Base-by-base conservation (phyloP, 2,888 invertebrate species). In the Lymantria monacha region DNA sequence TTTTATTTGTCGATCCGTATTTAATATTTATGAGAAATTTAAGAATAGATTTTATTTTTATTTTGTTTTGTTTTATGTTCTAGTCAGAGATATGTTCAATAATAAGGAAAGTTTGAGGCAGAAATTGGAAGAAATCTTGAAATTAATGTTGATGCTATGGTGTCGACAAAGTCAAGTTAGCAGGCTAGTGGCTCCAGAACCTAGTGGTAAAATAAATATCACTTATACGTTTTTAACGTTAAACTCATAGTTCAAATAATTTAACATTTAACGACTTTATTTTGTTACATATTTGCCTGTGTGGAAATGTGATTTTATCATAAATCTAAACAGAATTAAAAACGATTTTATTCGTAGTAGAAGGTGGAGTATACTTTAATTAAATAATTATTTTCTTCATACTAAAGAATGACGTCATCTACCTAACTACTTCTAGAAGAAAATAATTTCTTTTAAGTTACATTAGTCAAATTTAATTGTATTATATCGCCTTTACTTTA, bases 61-160 rank as follows among this genome's bases (percentile, higher is more conserved):
- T 12, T 48, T 59, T 40, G 9, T 53, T 22, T 59, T 59, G 49
- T 60, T 66, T 74, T 72, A 66, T 68, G 59, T 84, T 86, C 71
- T 88, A 90, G 90, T 91, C 58, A 83, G 69, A 74, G 80, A 85
- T 55, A 72, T 85, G 58, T 71, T 86, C 69, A 79, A 75, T 63
- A 78, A 83, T 12, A 85, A 83, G 51, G 90, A 85, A 40, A 86
- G 77, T 69, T 70, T 91, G 47, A 79, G 89, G 53, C 92, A 93
- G 61, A 94, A 94, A 72, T 87, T 96, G 71, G 96, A 96, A 80
- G 96, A 96, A 76, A 92, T 96, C 59, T 92, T 96, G 72, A 96
- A 96, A 82, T 91, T 95, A 70, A 96, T 96, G 96, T 92, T 96
- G 70, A 91, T 95, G 75, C 93, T 96, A 45, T 96, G 96, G 96